Conservation (phyloP, 1,140 invertebrate species). For the Tetramorium parvispinum region DNA sequence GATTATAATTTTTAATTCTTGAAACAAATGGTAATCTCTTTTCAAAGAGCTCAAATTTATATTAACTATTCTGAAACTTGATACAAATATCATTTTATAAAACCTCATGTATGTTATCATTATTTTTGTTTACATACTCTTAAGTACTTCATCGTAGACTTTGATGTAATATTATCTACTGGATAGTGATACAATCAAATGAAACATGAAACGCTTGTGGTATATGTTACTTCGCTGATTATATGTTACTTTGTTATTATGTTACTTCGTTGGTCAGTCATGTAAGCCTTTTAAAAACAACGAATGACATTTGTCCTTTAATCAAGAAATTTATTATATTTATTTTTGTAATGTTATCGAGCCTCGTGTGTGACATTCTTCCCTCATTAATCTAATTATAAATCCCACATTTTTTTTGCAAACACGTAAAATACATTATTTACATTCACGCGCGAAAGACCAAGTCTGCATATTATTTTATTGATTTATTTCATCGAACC, state of each 20-base stretch:
- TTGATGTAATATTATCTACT: constrained; percentile 10
- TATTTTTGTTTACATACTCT: neutral
- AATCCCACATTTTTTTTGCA: neutral
- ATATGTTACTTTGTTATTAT: too few species aligned
- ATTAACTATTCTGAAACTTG: neutral
- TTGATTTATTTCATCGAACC: neutral
- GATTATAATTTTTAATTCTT: neutral
- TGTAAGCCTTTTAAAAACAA: neutral
- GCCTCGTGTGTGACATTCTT: neutral
- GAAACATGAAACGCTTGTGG: constrained; percentile 30
- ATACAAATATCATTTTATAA: neutral
- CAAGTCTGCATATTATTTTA: neutral
- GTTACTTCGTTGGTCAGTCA: neutral
- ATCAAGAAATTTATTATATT: neutral
- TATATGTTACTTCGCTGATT: neutral
- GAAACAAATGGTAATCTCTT: neutral
- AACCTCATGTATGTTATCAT: neutral
- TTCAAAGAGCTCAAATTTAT: neutral
- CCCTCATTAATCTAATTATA: neutral
- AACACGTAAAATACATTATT: neutral
- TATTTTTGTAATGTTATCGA: neutral
- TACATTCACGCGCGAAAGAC: neutral
- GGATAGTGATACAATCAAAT: constrained; percentile 1
- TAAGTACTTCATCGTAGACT: neutral
- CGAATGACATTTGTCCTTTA: constrained; percentile 1